Evolutionary conservation across 2,113 vertebrate species (phyloP).

Genomic region (Pachycephala philippinensis): DNA sequence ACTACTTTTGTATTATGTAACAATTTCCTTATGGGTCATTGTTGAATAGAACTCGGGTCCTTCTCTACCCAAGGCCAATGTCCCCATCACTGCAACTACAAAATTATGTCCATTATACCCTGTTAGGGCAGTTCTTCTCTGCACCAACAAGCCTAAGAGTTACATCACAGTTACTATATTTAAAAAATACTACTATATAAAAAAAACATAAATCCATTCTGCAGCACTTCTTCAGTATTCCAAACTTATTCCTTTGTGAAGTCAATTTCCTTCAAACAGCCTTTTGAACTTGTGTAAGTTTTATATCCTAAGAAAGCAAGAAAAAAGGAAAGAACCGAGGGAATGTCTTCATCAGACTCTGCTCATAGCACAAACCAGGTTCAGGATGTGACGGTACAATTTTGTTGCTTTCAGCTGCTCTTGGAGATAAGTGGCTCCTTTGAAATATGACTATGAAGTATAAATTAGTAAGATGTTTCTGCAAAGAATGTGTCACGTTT

Average conservation of each 20-base stretch:
- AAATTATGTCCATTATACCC: not conserved
- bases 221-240: not conserved
- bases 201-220: not conserved
- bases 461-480: not conserved
- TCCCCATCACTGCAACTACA: not conserved
- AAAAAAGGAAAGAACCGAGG: not conserved
- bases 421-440: not conserved
- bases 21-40: not conserved
- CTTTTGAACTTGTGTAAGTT: not conserved
- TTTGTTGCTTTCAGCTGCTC: not conserved
- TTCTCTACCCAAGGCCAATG: not conserved
- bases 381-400: not conserved
- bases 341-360: not conserved
- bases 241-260: not conserved
- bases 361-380: not conserved
- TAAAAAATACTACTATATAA: too few relatives aligned
- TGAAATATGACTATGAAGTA: not conserved
- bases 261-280: not conserved
- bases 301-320: not conserved
- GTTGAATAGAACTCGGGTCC: not conserved
- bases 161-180: not conserved
- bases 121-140: not conserved
- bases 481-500: accelerated
- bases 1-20: not conserved
- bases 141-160: not conserved